phyloP scores from a whole-genome alignment of 2,113 vertebrate species.

The Tetrao urogallus region DNA sequence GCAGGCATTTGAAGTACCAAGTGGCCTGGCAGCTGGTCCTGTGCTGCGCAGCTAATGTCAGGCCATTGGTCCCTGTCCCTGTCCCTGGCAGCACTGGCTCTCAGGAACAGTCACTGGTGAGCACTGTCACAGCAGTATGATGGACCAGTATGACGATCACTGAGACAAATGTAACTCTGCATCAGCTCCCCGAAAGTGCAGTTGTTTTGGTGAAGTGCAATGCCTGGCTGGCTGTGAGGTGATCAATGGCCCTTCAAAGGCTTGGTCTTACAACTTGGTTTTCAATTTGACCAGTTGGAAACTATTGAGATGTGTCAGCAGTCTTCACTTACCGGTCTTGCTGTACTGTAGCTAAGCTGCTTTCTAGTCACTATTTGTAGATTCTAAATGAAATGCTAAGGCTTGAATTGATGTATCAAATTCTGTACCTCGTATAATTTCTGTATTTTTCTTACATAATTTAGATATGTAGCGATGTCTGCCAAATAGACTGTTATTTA shows the following conservation, averaged over 20 bases:
- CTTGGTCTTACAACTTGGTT: neutral
- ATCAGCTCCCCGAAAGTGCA: neutral
- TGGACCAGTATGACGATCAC: neutral
- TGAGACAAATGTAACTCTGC: neutral
- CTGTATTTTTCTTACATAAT: slow-evolving; percentile 16
- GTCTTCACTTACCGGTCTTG: neutral
- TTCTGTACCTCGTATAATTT: neutral
- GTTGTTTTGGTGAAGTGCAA: neutral
- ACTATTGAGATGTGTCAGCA: neutral
- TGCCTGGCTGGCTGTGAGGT: neutral
- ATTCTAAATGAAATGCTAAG: neutral
- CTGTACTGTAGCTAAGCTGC: neutral
- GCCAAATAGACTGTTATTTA: neutral
- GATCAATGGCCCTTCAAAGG: neutral
- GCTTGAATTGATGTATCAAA: neutral
- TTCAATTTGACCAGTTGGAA: neutral
- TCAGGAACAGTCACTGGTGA: neutral
- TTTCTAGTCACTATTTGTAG: neutral
- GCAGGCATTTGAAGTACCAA: neutral
- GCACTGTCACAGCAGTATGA: neutral
- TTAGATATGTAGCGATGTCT: neutral
- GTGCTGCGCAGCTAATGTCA: neutral
- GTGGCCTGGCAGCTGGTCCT: neutral
- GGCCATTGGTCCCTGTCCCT: neutral
- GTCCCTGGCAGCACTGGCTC: neutral